Evolutionary conservation across 2,113 vertebrate genomes (phyloP).

Genomic region (Sigmodon hispidus): DNA sequence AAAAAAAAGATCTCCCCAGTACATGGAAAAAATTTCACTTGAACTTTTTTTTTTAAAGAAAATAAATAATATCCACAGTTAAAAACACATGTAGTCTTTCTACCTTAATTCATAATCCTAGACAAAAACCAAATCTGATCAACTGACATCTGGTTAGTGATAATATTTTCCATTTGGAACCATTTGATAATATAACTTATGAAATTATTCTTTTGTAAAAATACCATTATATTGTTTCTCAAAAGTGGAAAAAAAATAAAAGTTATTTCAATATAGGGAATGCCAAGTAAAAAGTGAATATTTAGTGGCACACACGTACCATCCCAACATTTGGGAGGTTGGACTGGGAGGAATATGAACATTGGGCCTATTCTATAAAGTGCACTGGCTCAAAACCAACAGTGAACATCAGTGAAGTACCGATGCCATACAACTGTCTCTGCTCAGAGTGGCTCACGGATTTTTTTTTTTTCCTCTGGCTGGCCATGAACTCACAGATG

Average conservation of each 20-base stretch:
- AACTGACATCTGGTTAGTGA: not conserved
- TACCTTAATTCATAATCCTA: constrained; percentile 10
- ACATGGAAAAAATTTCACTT: not conserved
- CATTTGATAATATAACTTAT: not conserved
- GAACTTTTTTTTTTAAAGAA: not conserved
- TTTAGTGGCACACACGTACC: not conserved
- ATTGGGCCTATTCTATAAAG: not conserved
- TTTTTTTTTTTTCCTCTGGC: not conserved
- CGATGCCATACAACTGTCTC: not conserved
- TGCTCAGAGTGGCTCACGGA: not conserved
- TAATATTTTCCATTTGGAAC: not conserved
- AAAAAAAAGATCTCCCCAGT: not conserved
- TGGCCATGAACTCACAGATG: not conserved
- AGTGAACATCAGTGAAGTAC: not conserved
- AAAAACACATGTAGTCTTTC: not conserved
- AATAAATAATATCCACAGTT: not conserved
- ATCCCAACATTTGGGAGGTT: not conserved
- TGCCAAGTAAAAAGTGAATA: not conserved
- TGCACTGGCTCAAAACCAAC: not conserved
- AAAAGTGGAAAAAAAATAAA: constrained; percentile 31
- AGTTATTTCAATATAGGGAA: not conserved
- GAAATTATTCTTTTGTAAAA: constrained; percentile 13
- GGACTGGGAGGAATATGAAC: not conserved
- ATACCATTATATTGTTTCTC: not conserved
- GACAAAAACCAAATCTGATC: not conserved